Evolutionary conservation across 2,797 vertebrate species (phyloP).

Genomic region (Babyrousa celebensis): DNA sequence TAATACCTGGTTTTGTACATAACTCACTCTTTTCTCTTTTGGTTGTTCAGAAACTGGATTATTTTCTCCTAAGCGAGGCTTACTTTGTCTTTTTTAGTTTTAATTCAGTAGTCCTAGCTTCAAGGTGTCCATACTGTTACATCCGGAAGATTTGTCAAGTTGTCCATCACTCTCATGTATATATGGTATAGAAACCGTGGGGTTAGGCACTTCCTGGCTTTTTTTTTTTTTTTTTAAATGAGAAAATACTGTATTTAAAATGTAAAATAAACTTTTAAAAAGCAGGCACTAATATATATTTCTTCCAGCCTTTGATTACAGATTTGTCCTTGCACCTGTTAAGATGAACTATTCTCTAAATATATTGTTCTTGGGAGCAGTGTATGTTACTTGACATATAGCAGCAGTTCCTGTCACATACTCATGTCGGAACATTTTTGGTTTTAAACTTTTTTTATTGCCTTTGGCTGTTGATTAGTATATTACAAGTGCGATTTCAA

Average conservation of each 20-base stretch:
- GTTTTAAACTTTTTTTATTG: conserved; percentile 91
- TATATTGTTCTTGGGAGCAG: conserved; percentile 87
- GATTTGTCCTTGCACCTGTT: conserved; percentile 85
- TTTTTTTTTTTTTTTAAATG: conserved; percentile 87
- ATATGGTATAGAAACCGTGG: conserved; percentile 87
- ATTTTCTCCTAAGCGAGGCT: conserved; percentile 85
- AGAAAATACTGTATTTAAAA: conserved; percentile 88
- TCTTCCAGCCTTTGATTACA: conserved; percentile 89
- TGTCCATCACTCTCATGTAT: conserved; percentile 85
- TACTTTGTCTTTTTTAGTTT: conserved; percentile 84
- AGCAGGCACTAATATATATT: conserved; percentile 92
- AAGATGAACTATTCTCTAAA: conserved; percentile 81
- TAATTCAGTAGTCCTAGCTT: conserved; percentile 82
- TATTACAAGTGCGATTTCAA: conserved; percentile 91
- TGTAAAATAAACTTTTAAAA: conserved; percentile 90
- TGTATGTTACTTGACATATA: conserved; percentile 87
- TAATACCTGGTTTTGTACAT: conserved; percentile 86
- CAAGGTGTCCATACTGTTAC: conserved; percentile 87
- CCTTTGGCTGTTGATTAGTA: conserved; percentile 91
- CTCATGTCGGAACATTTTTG: conserved; percentile 87
- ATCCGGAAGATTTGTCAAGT: conserved; percentile 81
- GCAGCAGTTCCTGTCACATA: conserved; percentile 87
- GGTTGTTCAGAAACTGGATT: conserved; percentile 85
- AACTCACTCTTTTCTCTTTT: conserved; percentile 72
- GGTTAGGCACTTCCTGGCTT: conserved; percentile 89